Percentiles rank a stretch among this genome's conserved stretches.
Conservation (phyloP, 2,888 invertebrate genomes). For the Temnothorax rugatulus region DNA sequence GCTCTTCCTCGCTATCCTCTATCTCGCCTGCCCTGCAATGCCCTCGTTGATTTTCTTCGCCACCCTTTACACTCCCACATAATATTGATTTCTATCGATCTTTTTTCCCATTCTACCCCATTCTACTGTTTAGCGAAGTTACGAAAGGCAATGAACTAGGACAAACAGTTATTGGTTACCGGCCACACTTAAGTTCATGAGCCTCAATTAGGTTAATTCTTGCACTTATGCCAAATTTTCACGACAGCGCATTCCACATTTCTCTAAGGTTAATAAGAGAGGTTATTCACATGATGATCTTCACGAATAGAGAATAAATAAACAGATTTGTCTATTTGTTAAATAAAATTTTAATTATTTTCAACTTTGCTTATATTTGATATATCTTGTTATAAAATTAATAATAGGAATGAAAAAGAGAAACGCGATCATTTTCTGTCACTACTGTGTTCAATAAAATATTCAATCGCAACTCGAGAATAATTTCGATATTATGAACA, state of each 20-base stretch:
- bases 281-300: not conserved
- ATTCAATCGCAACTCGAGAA: not conserved
- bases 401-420: not conserved
- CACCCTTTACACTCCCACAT: constrained; percentile 26
- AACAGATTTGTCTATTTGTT: not conserved
- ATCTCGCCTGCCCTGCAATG: constrained; percentile 18
- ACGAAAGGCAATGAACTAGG: not conserved
- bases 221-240: constrained; percentile 1
- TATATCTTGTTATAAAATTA: constrained; percentile 2
- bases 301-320: not conserved
- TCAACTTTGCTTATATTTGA: not conserved
- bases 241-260: not conserved
- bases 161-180: constrained; percentile 10
- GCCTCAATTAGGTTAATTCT: constrained; percentile 19
- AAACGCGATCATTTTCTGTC: not conserved
- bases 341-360: constrained; percentile 13
- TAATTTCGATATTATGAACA: not conserved
- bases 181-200: not conserved
- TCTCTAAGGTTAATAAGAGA: not conserved
- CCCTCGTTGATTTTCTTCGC: constrained; percentile 53
- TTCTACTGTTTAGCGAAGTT: not conserved
- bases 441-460: not conserved
- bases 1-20: constrained; percentile 10
- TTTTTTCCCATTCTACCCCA: constrained; percentile 28
- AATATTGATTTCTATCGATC: constrained; percentile 48